phyloP scores from a whole-genome alignment of 2,113 vertebrate genomes.

The Amphiprion percula region DNA sequence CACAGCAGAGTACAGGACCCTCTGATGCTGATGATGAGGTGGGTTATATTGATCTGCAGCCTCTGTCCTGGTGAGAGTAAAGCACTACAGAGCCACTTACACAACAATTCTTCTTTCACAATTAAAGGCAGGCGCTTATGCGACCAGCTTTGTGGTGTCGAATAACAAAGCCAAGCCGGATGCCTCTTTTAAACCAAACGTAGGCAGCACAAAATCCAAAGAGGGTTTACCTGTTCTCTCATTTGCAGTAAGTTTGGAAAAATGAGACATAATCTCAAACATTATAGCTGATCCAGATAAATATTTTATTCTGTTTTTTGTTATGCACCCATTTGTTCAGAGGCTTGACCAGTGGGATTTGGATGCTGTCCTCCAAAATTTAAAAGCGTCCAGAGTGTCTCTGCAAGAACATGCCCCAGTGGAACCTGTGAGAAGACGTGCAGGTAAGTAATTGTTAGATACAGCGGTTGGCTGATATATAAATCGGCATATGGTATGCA shows the following conservation, averaged over 20 bases:
- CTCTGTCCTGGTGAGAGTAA: too few species aligned
- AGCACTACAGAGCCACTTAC: background rate
- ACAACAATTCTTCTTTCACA: background rate
- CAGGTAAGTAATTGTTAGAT: conserved; percentile 13
- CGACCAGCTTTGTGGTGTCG: background rate
- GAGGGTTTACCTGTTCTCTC: conserved; percentile 26
- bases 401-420: background rate
- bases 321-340: conserved; percentile 68
- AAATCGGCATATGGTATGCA: too few species aligned
- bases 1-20: background rate
- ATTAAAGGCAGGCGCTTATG: background rate
- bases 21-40: conserved; percentile 7
- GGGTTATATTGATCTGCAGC: background rate
- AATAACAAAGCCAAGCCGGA: background rate
- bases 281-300: background rate
- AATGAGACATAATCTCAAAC: background rate
- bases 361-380: conserved; percentile 73
- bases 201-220: background rate
- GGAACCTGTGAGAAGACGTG: conserved; percentile 8
- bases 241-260: conserved; percentile 53
- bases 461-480: too few species aligned
- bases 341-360: conserved; percentile 78
- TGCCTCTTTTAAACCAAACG: background rate
- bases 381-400: conserved; percentile 48
- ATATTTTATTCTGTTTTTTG: background rate